A percentile compares a stretch with the other conserved stretches of the same genome.
phyloP scores from a whole-genome alignment of 92 coral and sea anemone genomes.

The Siderastrea siderea region DNA sequence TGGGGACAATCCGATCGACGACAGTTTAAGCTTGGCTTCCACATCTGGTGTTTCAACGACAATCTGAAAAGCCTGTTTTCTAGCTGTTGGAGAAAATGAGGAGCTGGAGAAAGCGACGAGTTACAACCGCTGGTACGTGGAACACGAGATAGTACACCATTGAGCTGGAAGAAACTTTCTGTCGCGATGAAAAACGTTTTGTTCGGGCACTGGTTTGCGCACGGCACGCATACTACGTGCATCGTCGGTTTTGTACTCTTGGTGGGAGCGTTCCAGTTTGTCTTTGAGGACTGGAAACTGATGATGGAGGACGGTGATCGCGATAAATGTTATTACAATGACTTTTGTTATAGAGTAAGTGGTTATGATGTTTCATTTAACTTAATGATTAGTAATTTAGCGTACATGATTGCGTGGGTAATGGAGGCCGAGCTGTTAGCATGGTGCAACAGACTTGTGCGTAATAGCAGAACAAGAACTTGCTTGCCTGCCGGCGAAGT shows the following conservation, averaged over 20 bases:
- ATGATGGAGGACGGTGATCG: conserved; percentile 89
- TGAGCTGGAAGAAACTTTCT: conserved; percentile 52
- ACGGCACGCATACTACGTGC: conserved; percentile 83
- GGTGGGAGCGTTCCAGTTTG: conserved; percentile 95
- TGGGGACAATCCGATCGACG: conserved; percentile 15
- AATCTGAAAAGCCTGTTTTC: conserved; percentile 37
- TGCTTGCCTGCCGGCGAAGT: conserved; percentile 30
- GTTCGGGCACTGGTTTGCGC: conserved; percentile 75
- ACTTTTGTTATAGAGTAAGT: conserved; percentile 87
- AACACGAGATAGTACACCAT: conserved; percentile 5
- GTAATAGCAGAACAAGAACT: background rate
- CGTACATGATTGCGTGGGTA: conserved; percentile 89
- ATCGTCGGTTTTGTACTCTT: conserved; percentile 93
- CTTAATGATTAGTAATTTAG: conserved; percentile 92
- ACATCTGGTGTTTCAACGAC: background rate
- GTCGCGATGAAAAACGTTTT: conserved; percentile 70
- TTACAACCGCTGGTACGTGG: conserved; percentile 68
- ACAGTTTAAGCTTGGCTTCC: background rate
- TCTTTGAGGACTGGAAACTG: conserved; percentile 83
- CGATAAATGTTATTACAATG: conserved; percentile 93
- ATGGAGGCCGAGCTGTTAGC: conserved; percentile 91
- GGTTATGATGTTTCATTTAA: conserved; percentile 85
- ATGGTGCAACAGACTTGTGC: conserved; percentile 69
- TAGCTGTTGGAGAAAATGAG: conserved; percentile 31
- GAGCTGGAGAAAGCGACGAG: conserved; percentile 44